A percentile compares a stretch with the other conserved stretches of the same genome.
phyloP scores from a whole-genome alignment of 2,113 vertebrate species.

The Recurvirostra avosetta region DNA sequence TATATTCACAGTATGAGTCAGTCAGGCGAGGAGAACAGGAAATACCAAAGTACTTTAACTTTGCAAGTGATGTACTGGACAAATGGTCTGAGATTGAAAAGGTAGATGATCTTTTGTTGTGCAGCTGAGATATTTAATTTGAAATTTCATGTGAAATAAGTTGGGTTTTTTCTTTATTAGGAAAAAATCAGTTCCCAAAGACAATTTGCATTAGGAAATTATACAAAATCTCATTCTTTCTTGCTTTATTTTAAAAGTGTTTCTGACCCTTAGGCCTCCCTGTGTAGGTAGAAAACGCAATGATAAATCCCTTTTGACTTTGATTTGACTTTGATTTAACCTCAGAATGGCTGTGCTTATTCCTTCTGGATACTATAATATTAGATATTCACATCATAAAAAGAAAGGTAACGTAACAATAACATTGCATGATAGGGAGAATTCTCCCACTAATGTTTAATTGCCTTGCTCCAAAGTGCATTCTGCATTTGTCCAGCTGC shows the following conservation, averaged over 20 bases:
- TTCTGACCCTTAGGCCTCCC: neutral
- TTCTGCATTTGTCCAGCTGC: neutral
- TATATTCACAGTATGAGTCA: slow-evolving; percentile 55
- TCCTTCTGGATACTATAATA: neutral
- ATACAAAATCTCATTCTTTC: neutral
- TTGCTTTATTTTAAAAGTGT: neutral
- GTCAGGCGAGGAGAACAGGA: slow-evolving; percentile 27
- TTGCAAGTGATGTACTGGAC: slow-evolving; percentile 81
- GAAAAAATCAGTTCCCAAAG: neutral
- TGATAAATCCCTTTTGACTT: neutral
- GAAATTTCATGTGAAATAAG: neutral
- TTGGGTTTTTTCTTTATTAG: neutral
- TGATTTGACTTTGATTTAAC: neutral
- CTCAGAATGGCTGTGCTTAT: neutral
- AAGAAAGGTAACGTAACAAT: neutral
- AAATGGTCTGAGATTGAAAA: slow-evolving; percentile 81
- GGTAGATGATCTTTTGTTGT: slow-evolving; percentile 52
- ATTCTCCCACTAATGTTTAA: neutral
- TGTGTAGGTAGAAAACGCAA: neutral
- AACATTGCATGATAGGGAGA: neutral
- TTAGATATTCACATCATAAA: neutral
- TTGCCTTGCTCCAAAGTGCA: neutral
- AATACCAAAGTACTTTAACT: slow-evolving; percentile 80
- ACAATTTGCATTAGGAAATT: neutral
- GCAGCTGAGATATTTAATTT: neutral